phyloP scores from a whole-genome alignment of 2,888 invertebrate species.

The Drosophila aldrichi region DNA sequence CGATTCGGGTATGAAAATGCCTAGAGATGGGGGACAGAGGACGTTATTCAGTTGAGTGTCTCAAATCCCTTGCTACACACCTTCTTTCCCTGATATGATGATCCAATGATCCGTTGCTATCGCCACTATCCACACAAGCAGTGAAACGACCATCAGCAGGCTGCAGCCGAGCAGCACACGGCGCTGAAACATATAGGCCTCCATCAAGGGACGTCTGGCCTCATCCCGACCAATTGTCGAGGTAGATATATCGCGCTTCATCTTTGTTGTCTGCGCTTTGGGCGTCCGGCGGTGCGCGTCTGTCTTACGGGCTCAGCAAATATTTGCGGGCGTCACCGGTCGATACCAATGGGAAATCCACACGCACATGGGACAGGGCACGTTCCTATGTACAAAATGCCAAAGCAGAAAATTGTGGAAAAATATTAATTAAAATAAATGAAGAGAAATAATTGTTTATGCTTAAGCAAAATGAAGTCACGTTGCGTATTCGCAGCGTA shows the following conservation, averaged over 20 bases:
- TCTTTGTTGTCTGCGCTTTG: constrained; percentile 55
- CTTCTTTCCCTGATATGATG: constrained; percentile 86
- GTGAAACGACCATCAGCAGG: constrained; percentile 88
- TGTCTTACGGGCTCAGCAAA: constrained; percentile 38
- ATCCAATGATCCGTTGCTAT: constrained; percentile 92
- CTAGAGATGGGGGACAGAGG: constrained; percentile 75
- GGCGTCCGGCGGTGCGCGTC: neutral
- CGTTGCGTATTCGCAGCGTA: constrained; percentile 46
- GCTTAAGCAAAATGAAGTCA: constrained; percentile 39
- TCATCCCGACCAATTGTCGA: constrained; percentile 88
- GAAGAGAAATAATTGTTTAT: constrained; percentile 9
- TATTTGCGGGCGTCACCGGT: constrained; percentile 50
- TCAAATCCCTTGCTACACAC: constrained; percentile 53
- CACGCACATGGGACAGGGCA: constrained; percentile 73
- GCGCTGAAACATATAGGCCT: constrained; percentile 89
- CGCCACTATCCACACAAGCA: constrained; percentile 90
- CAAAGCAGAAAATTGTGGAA: neutral
- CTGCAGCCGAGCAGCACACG: constrained; percentile 91
- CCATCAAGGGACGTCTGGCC: constrained; percentile 87
- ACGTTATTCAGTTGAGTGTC: neutral
- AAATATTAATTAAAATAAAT: constrained; percentile 3
- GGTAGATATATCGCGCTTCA: constrained; percentile 86
- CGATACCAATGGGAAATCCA: constrained; percentile 70
- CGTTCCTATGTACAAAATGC: constrained; percentile 56
- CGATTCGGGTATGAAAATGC: constrained; percentile 87